Evolutionary conservation across 2,113 vertebrate genomes (phyloP).

Genomic region (Xerus inauris): DNA sequence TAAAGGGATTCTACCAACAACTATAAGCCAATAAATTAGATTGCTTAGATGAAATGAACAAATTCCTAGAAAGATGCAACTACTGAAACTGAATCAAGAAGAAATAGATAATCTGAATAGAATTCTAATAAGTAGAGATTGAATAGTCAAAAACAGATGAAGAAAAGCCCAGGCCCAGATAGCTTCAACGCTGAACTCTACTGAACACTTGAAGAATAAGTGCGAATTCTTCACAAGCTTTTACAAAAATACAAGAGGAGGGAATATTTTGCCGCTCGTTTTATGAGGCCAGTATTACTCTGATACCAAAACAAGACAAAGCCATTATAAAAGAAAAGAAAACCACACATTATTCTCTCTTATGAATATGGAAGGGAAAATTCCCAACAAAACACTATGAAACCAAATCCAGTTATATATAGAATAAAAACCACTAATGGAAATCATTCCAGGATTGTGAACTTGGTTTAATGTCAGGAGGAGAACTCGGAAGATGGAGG

Average conservation of each 20-base stretch:
- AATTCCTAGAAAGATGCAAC: background rate
- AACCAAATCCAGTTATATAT: background rate
- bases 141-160: background rate
- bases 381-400: background rate
- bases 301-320: background rate
- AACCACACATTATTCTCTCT: background rate
- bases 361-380: background rate
- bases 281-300: background rate
- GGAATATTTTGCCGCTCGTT: background rate
- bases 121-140: background rate
- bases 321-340: background rate
- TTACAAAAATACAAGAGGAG: background rate
- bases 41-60: background rate
- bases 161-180: background rate
- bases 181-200: background rate
- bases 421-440: background rate
- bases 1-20: background rate
- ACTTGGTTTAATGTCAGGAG: background rate
- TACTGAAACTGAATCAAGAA: background rate
- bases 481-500: no score
- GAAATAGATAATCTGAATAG: background rate
- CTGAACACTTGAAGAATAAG: slow-evolving; percentile 3
- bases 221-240: background rate
- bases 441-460: background rate
- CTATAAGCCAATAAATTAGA: background rate